Evolutionary conservation across 2,113 vertebrate genomes (phyloP).

Genomic region (Neofelis nebulosa): DNA sequence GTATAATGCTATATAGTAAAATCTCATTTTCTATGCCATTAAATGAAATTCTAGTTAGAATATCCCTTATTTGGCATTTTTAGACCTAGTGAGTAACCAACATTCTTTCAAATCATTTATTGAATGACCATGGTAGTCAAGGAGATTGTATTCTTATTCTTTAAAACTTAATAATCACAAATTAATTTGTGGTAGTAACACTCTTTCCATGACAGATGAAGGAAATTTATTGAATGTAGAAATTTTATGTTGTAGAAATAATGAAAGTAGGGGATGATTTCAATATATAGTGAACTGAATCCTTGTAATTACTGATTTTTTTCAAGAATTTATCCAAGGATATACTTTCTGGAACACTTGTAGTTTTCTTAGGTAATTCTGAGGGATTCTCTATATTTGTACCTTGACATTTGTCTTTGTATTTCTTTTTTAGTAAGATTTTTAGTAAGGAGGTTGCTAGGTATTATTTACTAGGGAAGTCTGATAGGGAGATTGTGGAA

Average conservation of each 20-base stretch:
- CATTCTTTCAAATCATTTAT: background rate
- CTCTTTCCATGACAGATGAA: background rate
- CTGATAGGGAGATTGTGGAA: background rate
- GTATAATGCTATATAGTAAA: background rate
- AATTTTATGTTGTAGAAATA: slow-evolving; percentile 31
- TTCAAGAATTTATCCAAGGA: background rate
- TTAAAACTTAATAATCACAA: background rate
- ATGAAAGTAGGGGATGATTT: slow-evolving; percentile 19
- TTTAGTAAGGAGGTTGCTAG: slow-evolving; percentile 33
- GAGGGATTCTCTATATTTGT: background rate
- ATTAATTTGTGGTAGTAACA: slow-evolving; percentile 25
- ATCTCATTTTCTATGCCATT: slow-evolving; percentile 22
- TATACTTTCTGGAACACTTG: background rate
- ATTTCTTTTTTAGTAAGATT: slow-evolving; percentile 30
- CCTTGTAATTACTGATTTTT: slow-evolving; percentile 20
- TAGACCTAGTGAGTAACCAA: background rate
- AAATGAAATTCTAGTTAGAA: slow-evolving; percentile 38
- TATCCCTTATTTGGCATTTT: background rate
- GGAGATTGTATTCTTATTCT: slow-evolving; percentile 48
- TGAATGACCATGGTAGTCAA: slow-evolving; percentile 16
- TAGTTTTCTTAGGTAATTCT: background rate
- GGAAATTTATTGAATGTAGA: background rate
- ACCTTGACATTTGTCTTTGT: background rate
- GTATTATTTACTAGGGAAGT: background rate
- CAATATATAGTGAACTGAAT: background rate